Conservation (phyloP, 2,888 invertebrate genomes). For the Brachypalpus laphriformis region DNA sequence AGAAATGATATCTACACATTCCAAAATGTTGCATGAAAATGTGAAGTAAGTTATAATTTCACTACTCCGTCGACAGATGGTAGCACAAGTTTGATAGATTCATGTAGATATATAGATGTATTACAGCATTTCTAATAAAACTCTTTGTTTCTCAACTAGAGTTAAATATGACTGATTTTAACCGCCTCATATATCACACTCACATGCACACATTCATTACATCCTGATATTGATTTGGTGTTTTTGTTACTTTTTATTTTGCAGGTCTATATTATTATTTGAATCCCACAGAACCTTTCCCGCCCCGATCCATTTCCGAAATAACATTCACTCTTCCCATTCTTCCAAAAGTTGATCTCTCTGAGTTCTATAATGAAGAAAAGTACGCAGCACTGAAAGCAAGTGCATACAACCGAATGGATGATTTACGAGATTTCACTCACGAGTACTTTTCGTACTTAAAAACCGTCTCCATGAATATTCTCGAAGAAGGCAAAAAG, state of each 20-base stretch:
- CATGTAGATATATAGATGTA: no score
- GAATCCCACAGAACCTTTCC: constrained; percentile 81
- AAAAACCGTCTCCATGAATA: constrained; percentile 84
- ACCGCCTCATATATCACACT: no score
- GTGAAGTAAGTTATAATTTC: no score
- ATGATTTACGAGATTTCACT: constrained; percentile 83
- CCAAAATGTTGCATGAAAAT: no score
- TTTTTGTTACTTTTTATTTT: constrained; percentile 73
- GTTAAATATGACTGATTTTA: no score
- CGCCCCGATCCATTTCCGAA: constrained; percentile 79
- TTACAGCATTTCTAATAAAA: no score
- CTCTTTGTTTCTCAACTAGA: no score
- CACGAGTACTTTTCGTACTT: constrained; percentile 83
- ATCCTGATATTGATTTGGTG: constrained; percentile 50
- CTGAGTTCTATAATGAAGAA: constrained; percentile 78
- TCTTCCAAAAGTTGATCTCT: constrained; percentile 78
- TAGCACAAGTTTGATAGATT: no score
- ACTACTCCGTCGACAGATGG: no score
- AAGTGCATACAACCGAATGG: constrained; percentile 84
- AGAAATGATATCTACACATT: no score
- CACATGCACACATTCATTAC: background rate
- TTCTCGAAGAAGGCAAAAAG: constrained; percentile 83
- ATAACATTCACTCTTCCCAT: constrained; percentile 78
- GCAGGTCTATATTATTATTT: constrained; percentile 82
- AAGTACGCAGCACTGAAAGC: constrained; percentile 83